Conservation (phyloP, 2,888 invertebrate species). For the Melanostoma mellinum region DNA sequence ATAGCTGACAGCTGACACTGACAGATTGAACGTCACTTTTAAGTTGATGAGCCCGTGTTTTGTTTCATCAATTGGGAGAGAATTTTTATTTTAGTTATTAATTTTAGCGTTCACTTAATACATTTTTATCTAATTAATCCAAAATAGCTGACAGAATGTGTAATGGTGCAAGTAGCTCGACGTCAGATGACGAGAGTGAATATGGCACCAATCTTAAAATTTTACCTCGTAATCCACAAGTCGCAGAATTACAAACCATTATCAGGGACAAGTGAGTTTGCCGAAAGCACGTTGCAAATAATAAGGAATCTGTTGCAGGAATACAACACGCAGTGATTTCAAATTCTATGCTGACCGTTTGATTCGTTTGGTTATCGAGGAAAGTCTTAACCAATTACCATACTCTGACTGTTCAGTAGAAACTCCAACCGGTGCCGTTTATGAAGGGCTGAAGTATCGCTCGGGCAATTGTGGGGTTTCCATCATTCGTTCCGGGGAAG, state of each 20-base stretch:
- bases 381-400: conserved; percentile 96
- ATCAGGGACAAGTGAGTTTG: conserved; percentile 90
- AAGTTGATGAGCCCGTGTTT: no score
- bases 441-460: conserved; percentile 96
- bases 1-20: no score
- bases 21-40: no score
- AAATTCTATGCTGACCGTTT: conserved; percentile 99
- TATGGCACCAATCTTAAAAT: conserved; percentile 81
- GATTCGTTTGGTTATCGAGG: conserved; percentile 98
- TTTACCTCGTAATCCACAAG: conserved; percentile 80
- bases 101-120: no score
- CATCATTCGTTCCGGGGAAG: conserved; percentile 96
- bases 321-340: conserved; percentile 96
- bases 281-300: conserved; percentile 7
- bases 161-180: conserved; percentile 63
- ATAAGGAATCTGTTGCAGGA: conserved; percentile 84
- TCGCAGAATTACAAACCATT: conserved; percentile 90
- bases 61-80: no score
- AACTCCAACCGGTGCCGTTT: conserved; percentile 94
- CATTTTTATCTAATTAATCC: not conserved
- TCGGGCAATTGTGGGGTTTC: conserved; percentile 99
- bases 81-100: no score
- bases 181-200: conserved; percentile 72
- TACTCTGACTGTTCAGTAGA: conserved; percentile 94
- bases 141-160: conserved; percentile 68